These are phyloP conservation scores for Drosophila sturtevanti DNA, from an alignment of 1,140 invertebrate species.

Conservation along the genomic window DNA sequence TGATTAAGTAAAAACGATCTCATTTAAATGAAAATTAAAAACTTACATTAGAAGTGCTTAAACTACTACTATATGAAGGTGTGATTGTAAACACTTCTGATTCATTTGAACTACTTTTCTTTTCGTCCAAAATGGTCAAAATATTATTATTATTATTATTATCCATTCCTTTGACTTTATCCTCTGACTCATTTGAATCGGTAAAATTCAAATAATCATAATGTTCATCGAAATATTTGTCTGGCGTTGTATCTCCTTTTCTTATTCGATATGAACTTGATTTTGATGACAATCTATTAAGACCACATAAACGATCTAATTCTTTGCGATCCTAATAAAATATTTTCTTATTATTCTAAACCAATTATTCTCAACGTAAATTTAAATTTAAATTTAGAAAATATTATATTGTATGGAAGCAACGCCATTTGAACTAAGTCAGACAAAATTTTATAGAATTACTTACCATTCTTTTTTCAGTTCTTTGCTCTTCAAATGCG, in stretches of 20 bases:
- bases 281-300: neutral
- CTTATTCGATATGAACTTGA: neutral
- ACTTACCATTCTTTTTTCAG: neutral
- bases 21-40: neutral
- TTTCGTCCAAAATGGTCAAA: neutral
- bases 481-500: neutral
- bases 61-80: neutral
- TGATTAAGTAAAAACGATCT: neutral
- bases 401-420: too few relatives aligned
- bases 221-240: neutral
- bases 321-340: constrained; percentile 30
- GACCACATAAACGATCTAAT: constrained; percentile 23
- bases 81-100: neutral
- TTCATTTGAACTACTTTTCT: neutral
- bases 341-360: neutral
- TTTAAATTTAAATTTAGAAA: too few relatives aligned
- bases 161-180: too few relatives aligned
- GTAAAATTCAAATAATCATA: neutral
- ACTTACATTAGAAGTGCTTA: neutral
- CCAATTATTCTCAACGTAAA: neutral
- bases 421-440: too few relatives aligned
- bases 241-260: neutral
- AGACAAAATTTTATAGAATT: too few relatives aligned
- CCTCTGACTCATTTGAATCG: neutral
- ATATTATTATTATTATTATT: too few relatives aligned